These are phyloP conservation scores for Arrhopalites spinosus DNA, from an alignment of 2,888 invertebrate genomes.

Conservation along the genomic window DNA sequence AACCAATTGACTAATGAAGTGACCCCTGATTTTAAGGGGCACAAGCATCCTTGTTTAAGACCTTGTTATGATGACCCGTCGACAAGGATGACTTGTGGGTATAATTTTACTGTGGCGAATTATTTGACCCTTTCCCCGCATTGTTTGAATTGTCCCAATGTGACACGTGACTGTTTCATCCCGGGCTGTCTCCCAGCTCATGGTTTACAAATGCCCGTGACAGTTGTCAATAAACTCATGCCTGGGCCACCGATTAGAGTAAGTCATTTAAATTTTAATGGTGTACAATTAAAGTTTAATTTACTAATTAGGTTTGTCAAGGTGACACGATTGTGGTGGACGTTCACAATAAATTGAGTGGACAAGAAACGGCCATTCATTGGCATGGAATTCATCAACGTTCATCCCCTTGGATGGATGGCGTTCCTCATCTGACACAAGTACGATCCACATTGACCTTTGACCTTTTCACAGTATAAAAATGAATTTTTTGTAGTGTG, in stretches of 20 bases:
- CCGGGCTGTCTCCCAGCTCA: constrained; percentile 83
- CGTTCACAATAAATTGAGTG: constrained; percentile 76
- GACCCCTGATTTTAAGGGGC: too few species aligned
- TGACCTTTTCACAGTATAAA: too few species aligned
- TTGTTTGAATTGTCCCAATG: constrained; percentile 80
- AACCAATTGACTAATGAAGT: too few species aligned
- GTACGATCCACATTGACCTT: too few species aligned
- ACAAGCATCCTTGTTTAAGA: constrained; percentile 68
- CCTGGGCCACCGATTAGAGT: constrained; percentile 79
- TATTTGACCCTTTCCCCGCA: constrained; percentile 70
- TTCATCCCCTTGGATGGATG: constrained; percentile 81
- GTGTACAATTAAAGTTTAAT: too few species aligned
- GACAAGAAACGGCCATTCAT: constrained; percentile 83
- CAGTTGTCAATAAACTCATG: constrained; percentile 83
- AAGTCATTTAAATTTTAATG: constrained; percentile 40
- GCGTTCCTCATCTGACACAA: constrained; percentile 83
- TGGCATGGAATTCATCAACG: constrained; percentile 89
- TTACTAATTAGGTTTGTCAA: too few species aligned
- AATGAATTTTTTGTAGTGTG: constrained; percentile 68
- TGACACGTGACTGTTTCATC: constrained; percentile 73
- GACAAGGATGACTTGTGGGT: constrained; percentile 68
- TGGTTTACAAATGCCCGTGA: constrained; percentile 74
- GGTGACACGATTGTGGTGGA: constrained; percentile 82
- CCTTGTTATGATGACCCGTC: constrained; percentile 68
- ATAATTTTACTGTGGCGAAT: constrained; percentile 77